phyloP scores from a whole-genome alignment of 2,113 vertebrate species.

The Psephotus haematonotus region DNA sequence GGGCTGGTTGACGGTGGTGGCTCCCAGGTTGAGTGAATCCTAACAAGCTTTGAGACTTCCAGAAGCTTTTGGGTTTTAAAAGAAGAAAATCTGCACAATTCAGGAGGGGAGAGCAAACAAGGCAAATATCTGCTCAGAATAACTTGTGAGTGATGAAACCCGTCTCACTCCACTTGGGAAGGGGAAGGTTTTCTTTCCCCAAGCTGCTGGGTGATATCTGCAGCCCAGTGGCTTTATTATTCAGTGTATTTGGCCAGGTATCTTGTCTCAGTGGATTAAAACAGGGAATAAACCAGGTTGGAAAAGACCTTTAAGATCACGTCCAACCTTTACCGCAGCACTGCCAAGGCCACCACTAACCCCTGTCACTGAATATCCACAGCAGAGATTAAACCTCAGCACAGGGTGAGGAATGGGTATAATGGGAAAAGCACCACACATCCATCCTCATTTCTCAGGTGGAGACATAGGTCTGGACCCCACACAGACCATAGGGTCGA shows the following conservation, averaged over 20 bases:
- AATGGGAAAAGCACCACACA: background rate
- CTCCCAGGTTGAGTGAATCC: fast-evolving
- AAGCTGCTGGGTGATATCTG: background rate
- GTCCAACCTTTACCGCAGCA: background rate
- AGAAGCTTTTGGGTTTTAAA: background rate
- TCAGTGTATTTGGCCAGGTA: background rate
- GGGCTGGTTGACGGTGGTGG: background rate
- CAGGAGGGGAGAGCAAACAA: too few species aligned
- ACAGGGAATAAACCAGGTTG: background rate
- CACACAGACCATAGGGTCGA: fast-evolving
- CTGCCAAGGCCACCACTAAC: background rate
- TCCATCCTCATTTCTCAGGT: background rate
- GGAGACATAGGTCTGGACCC: background rate
- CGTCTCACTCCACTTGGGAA: background rate
- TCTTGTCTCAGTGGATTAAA: background rate
- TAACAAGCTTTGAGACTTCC: background rate
- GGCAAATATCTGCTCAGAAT: background rate
- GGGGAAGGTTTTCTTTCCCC: background rate
- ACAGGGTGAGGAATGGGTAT: background rate
- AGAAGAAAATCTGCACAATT: background rate
- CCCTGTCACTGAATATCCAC: background rate
- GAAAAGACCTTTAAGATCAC: background rate
- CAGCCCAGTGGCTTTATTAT: background rate
- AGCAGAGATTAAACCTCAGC: background rate
- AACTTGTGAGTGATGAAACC: background rate